Percentiles rank a stretch among this genome's conserved stretches.
phyloP scores from a whole-genome alignment of 2,113 vertebrate genomes.

The Chamaetylas fuelleborni region DNA sequence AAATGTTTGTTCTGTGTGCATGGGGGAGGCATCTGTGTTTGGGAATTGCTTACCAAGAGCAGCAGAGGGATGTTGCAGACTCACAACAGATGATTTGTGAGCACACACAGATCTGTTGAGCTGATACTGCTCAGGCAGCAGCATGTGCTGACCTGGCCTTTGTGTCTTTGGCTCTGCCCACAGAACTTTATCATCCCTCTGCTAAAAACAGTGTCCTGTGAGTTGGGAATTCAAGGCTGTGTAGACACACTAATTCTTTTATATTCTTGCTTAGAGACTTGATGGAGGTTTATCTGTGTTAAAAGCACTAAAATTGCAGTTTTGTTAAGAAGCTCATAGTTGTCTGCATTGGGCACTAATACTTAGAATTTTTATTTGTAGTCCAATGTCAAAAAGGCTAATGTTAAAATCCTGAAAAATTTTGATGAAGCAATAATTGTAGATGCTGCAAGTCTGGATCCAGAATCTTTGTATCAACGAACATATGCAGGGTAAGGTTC shows the following conservation, averaged over 20 bases:
- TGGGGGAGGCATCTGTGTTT: neutral
- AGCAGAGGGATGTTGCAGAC: neutral
- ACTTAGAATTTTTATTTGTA: slow-evolving; percentile 68
- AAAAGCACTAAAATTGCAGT: neutral
- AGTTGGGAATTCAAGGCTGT: neutral
- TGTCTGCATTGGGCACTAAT: slow-evolving; percentile 51
- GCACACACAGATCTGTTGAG: neutral
- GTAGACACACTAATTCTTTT: neutral
- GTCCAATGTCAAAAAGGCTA: slow-evolving; percentile 85
- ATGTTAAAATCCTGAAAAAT: slow-evolving; percentile 98
- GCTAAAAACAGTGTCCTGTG: neutral
- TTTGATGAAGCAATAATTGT: slow-evolving; percentile 99
- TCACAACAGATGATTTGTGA: neutral
- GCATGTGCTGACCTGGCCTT: neutral
- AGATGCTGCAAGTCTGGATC: slow-evolving; percentile 94
- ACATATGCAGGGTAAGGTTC: slow-evolving; percentile 92
- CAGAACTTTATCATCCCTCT: neutral
- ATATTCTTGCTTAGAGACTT: neutral
- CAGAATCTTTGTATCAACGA: slow-evolving; percentile 93
- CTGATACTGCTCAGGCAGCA: neutral
- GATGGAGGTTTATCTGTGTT: neutral
- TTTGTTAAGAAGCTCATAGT: neutral
- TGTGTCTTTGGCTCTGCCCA: neutral
- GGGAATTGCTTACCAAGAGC: neutral
- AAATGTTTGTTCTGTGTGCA: neutral